A percentile compares a stretch with the other conserved stretches of the same genome.
Conservation (phyloP, 2,888 invertebrate genomes). For the Pristionchus mayeri region DNA sequence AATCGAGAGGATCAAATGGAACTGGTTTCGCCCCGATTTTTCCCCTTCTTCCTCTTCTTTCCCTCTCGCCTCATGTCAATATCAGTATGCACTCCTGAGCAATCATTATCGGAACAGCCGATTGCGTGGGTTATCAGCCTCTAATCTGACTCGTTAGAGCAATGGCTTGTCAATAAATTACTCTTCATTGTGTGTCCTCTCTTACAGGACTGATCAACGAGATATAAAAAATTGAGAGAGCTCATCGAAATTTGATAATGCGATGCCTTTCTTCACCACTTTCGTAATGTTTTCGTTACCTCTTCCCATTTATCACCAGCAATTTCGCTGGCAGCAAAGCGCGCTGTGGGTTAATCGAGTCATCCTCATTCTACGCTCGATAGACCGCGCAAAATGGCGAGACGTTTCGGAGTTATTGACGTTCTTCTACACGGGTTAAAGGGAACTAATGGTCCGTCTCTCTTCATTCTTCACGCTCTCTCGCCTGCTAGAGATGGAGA, state of each 20-base stretch:
- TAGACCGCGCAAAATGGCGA: background rate
- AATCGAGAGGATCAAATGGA: slow-evolving; percentile 32
- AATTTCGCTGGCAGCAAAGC: no score
- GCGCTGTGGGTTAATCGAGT: no score
- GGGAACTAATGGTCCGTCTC: no score
- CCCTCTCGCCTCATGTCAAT: background rate
- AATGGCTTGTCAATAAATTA: background rate
- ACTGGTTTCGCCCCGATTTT: slow-evolving; percentile 3
- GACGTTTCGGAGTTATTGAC: slow-evolving; percentile 18
- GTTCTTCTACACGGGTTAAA: background rate
- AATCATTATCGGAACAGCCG: background rate
- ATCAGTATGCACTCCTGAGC: slow-evolving; percentile 18
- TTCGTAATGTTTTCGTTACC: no score
- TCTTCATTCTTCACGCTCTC: no score
- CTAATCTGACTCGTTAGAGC: background rate
- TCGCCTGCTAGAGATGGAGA: no score
- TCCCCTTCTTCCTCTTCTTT: slow-evolving; percentile 16
- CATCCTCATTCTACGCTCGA: no score
- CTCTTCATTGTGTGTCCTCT: background rate
- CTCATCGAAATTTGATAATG: no score
- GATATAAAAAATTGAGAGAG: no score
- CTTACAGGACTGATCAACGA: background rate
- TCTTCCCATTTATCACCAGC: background rate
- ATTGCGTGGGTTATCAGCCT: no score
- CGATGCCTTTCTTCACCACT: no score